These are phyloP conservation scores for Rhinichthys klamathensis DNA, from an alignment of 2,113 vertebrate genomes.

Conservation along the genomic window DNA sequence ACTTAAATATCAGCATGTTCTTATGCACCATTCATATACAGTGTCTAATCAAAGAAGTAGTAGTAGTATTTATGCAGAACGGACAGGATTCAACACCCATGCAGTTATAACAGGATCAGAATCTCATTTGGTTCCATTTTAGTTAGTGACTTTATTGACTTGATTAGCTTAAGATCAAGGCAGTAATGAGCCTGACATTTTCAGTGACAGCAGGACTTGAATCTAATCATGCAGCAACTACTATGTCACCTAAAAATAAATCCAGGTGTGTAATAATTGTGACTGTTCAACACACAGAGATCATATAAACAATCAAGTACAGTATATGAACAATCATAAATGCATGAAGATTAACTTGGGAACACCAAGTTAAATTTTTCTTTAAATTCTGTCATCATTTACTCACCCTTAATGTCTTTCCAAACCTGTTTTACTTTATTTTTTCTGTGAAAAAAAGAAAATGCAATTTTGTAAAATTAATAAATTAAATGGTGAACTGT, in stretches of 20 bases:
- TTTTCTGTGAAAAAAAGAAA: no score
- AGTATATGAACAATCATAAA: background rate
- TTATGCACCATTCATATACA: background rate
- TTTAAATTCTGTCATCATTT: no score
- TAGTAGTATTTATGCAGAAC: background rate
- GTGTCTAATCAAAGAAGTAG: background rate
- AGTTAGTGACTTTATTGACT: background rate
- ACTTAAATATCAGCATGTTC: background rate
- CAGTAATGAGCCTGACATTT: slow-evolving; percentile 20
- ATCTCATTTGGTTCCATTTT: background rate
- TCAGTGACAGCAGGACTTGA: slow-evolving; percentile 7
- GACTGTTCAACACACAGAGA: background rate
- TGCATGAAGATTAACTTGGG: background rate
- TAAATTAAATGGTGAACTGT: no score
- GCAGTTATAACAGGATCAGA: background rate
- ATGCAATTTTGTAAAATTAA: no score
- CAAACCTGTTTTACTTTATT: no score
- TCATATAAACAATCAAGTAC: background rate
- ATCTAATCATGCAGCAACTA: background rate
- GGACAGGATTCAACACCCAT: background rate
- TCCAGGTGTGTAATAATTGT: background rate
- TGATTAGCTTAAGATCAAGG: slow-evolving; percentile 17
- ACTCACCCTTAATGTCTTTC: no score
- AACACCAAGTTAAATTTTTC: no score
- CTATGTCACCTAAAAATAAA: slow-evolving; percentile 9